A percentile compares a stretch with the other conserved stretches of the same genome.
Evolutionary conservation across 2,797 vertebrate species (phyloP).

Genomic region (Bovichtus variegatus): DNA sequence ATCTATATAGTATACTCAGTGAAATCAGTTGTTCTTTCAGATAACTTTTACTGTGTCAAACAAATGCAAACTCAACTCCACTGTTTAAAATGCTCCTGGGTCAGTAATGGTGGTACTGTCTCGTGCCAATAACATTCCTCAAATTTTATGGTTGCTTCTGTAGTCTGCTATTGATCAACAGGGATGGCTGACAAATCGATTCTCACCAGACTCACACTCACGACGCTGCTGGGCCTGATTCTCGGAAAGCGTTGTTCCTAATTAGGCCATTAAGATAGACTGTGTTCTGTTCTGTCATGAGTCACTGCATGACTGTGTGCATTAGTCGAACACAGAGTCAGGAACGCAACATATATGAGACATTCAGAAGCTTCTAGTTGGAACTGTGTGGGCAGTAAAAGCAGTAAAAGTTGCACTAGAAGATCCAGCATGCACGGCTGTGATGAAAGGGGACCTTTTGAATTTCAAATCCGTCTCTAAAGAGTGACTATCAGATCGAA

Average conservation of each 20-base stretch:
- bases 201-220: background rate
- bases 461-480: too few species aligned
- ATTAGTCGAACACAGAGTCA: constrained; percentile 2
- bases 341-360: background rate
- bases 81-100: background rate
- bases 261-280: constrained; percentile 31
- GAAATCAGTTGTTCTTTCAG: too few species aligned
- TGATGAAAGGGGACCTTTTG: background rate
- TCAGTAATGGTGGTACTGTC: background rate
- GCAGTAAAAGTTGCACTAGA: too few species aligned
- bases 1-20: too few species aligned
- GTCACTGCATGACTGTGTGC: constrained; percentile 44
- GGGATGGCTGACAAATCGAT: constrained; percentile 16
- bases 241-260: constrained; percentile 33
- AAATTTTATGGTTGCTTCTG: background rate
- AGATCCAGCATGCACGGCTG: background rate
- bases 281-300: constrained; percentile 31
- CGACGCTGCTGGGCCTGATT: constrained; percentile 4
- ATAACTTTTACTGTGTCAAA: too few species aligned
- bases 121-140: background rate
- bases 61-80: background rate
- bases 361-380: background rate
- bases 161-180: background rate
- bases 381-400: constrained; percentile 3
- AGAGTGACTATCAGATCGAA: too few species aligned